Conservation (phyloP, 2,797 vertebrate genomes). For the Cryptoblepharus egeriae region DNA sequence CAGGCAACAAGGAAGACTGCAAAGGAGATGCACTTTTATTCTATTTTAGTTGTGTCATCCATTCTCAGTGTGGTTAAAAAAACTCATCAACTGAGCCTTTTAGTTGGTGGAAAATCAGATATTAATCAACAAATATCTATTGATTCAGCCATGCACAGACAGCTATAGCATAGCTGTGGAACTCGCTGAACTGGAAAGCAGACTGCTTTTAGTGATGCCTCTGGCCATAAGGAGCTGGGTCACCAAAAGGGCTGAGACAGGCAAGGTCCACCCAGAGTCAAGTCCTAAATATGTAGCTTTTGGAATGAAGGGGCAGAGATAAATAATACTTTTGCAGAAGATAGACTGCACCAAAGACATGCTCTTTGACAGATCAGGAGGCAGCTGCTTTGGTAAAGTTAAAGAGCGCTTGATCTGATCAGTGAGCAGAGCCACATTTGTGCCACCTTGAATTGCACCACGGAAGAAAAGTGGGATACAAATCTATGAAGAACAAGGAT, state of each 20-base stretch:
- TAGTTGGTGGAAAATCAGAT: conserved; percentile 68
- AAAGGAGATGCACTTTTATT: accelerated
- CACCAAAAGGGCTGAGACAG: background rate
- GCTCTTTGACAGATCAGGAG: too few relatives aligned
- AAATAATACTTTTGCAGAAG: background rate
- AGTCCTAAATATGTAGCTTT: background rate
- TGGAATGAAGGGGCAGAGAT: background rate
- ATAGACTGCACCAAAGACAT: too few relatives aligned
- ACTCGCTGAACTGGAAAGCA: background rate
- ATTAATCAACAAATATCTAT: conserved; percentile 65
- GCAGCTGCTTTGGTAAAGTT: too few relatives aligned
- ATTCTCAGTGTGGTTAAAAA: background rate
- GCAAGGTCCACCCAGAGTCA: background rate
- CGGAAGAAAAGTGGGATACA: too few relatives aligned
- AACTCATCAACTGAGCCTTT: background rate
- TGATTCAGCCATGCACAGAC: conserved; percentile 48
- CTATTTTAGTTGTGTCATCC: accelerated
- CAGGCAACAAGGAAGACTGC: background rate
- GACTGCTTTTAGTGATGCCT: background rate
- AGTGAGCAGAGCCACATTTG: too few relatives aligned
- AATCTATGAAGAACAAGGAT: too few relatives aligned
- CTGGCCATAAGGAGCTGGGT: conserved; percentile 16
- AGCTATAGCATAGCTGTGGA: conserved; percentile 23
- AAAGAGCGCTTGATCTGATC: too few relatives aligned
- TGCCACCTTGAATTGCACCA: too few relatives aligned